Base-by-base conservation (phyloP, 2,113 vertebrate species). In the Hipposideros armiger region DNA sequence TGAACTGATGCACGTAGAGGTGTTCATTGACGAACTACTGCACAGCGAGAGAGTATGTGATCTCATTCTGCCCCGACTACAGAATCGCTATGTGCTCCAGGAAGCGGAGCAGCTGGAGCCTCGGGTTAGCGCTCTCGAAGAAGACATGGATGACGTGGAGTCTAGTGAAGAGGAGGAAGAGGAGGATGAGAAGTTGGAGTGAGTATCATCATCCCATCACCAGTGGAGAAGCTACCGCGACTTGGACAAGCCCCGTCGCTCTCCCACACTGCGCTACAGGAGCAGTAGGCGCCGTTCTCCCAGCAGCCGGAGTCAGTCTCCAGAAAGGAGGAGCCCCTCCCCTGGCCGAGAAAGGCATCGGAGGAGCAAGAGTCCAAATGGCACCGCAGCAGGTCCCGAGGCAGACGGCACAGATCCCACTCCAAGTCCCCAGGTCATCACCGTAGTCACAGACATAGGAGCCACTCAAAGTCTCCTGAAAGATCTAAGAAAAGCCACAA, bases 121-220 rank as follows among this genome's bases (percentile, higher is more conserved):
- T 36, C 99, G 99, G 16, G 99, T 99, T 93, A 99, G 99, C 54
- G 99, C 99, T 94, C 96, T 99, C 87, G 99, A 99, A 96, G 99
- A 99, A 96, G 99, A 99, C 93, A 99, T 99, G 98, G 99, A 99
- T 94, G 99, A 99, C 56, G 99, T 99, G 87, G 99, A 99, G 95
- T 99, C 99, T 76, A 99, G 99, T 80, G 99, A 99, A 45, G 99
- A 99, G 0, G 99, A 99, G 32, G 99, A 99, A 45, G 99, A 99
- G 0, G 99, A 99, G 32, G 99, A 99, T 62, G 99, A 99, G 80
- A 99, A 99, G 99, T 97, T 98, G 95, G 99, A 99, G 90, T n/a
- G 99, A 98, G 98, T 98, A 5, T 99, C 99, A 17, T 99, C 99
- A 60, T 99, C 99, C 2, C 99, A 99, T 91, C 99, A 99, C 81